phyloP scores from a whole-genome alignment of 1,140 invertebrate genomes.

The Harlomillsia oculata region DNA sequence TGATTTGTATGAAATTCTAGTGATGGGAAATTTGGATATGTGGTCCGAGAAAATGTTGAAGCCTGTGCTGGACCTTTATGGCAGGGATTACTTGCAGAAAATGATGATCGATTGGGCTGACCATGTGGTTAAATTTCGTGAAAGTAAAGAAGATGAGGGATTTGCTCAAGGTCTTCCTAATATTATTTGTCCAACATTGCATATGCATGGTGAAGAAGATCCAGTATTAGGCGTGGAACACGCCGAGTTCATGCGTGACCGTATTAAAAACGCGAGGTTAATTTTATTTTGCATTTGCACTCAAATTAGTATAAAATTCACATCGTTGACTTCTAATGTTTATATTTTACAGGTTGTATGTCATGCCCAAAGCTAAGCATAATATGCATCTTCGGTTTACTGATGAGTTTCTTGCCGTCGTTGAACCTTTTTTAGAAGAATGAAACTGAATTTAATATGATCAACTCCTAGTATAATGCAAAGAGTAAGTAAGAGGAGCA shows the following conservation, averaged over 20 bases:
- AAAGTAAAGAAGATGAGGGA: slow-evolving; percentile 56
- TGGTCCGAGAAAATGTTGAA: slow-evolving; percentile 71
- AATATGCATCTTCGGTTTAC: slow-evolving; percentile 69
- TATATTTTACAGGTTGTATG: slow-evolving; percentile 47
- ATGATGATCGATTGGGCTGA: slow-evolving; percentile 64
- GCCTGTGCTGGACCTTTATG: slow-evolving; percentile 63
- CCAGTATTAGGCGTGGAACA: slow-evolving; percentile 62
- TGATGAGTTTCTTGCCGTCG: slow-evolving; percentile 65
- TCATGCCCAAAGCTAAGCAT: slow-evolving; percentile 71
- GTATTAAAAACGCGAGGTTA: slow-evolving; percentile 56
- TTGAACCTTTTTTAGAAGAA: slow-evolving; percentile 53
- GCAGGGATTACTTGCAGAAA: slow-evolving; percentile 56
- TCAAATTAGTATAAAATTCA: background rate
- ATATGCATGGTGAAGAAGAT: slow-evolving; percentile 68
- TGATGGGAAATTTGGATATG: slow-evolving; percentile 54
- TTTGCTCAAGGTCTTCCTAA: slow-evolving; percentile 54
- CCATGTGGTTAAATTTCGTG: slow-evolving; percentile 49
- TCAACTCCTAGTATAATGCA: too few relatives aligned
- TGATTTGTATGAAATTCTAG: slow-evolving; percentile 36
- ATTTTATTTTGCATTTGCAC: too few relatives aligned
- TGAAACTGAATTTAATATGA: background rate
- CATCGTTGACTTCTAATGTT: background rate
- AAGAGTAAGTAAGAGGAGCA: too few relatives aligned
- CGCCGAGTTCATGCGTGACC: slow-evolving; percentile 54
- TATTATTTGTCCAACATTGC: slow-evolving; percentile 61